Evolutionary conservation across 30 jellyfish, hydroid and myxozoan species (phyloP), one percentile per base, ranked within the genome.

Genomic region (Turritopsis rubra): DNA sequence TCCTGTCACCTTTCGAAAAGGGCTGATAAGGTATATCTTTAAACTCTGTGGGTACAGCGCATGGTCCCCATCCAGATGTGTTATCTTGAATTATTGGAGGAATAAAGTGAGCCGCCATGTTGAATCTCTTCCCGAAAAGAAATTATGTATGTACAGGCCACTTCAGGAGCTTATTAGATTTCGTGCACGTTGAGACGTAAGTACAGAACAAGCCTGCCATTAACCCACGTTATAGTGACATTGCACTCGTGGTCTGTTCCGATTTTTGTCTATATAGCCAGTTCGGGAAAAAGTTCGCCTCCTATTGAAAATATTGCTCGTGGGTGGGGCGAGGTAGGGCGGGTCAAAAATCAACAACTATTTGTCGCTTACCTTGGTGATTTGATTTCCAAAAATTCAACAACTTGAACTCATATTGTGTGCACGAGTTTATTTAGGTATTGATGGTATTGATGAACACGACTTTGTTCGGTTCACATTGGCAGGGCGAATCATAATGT

Each of bases 41-140:
- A 81, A 92, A 92, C 83, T 87, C 93, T 30, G 88, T 89, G 7
- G 98, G 95, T 22, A 88, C 92, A 28, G 96, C 87, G 75, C 98
- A 92, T 27, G 98, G 98, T 13, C 98, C 98, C 98, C 98, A 92
- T 19, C 98, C 98, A 53, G 84, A 88, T 3, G 95, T 90, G 86
- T 92, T 92, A 68, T 92, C 98, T 73, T 92, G 98, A 54, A 92
- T 88, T 21, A 80, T 73, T 1, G 98, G 98, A 7, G 98, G 98
- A 54, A 65, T 31, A 71, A 92, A 92, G 87, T 85, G 92, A 88
- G 96, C 96, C 96, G 90, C 90, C 90, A 83, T 83, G 21, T 83
- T 83, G 90, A 3, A 41, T 5, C 13, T 5, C 60, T 41, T 41
- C 60, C 60, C 60, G 60, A 41, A 41, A 41, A 41, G 60, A 13